Evolutionary conservation across 2,888 invertebrate species (phyloP), one percentile per base, ranked within the genome.

Genomic region (Leptopilina drosophilae): DNA sequence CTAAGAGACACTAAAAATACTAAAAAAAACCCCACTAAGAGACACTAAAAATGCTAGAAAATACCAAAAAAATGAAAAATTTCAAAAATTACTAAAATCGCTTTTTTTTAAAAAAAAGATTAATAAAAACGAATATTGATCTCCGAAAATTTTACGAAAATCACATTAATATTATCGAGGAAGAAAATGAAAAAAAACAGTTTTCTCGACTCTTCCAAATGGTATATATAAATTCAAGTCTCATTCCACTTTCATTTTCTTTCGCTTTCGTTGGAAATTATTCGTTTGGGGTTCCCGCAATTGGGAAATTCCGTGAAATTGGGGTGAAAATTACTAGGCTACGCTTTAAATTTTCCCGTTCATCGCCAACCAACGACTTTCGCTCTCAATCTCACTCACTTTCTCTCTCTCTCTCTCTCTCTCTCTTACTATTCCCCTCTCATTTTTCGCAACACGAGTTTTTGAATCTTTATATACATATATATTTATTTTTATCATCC

Each of bases 201-300:
- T 20, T 6, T 42, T 8, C 42, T 42, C 42, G 20, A 49, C 64
- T 26, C 33, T 33, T 33, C 20, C 20, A 20, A 20, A 20, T 20
- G 20, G 20, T 20, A 20, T 20, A 20, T 64, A 64, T 56, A 56
- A 73, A 53, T 33, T 56, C 53, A 20, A 15, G 53, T 53, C 59
- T 77, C 64, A 65, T 46, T 77, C 64, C 78, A 64, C 64, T 77
- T 64, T 78, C 65, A 59, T 64, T 78, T 26, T 76, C 76, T 14
- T 46, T 53, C 20, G 69, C 53, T 69, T 69, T 33, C 56, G 73
- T 33, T 73, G 53, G 6, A 73, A 73, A 73, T 73, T 59, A 73
- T 73, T 73, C 73, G 33, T 42, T 4, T 11, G 73, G 56, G 73
- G 33, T 56, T 73, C 56, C 33, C 73, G n/a, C 40, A 56, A 73